Base-by-base conservation (phyloP, 2,888 invertebrate genomes). In the Harpalus rufipes region DNA sequence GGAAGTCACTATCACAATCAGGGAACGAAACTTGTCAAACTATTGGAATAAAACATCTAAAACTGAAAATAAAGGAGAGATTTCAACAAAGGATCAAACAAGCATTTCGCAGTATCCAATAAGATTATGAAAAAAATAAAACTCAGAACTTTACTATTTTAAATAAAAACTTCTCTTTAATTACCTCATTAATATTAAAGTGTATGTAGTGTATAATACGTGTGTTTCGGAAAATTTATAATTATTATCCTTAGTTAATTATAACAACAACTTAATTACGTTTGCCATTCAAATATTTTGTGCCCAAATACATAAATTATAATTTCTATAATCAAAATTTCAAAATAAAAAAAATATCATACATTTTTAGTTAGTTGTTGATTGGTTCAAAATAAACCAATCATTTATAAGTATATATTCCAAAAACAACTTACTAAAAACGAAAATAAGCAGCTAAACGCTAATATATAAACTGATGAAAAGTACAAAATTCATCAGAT, bases 81-180 rank as follows among this genome's bases (percentile, higher is more conserved):
- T 63, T 81, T 63, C 61, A 81, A 81, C 61, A 80, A 63, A 80
- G 63, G 41, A 74, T 74, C 63, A 78, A 78, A 58, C 78, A 58
- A 78, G 59, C 78, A 58, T 76, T 76, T 76, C 56, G 44, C 51
- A 56, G 44, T 76, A 51, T 76, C 44, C 51, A n/a, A 76, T 56
- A 76, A 56, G 79, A 25, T 58, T n/a, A 21, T 21, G 14, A 80
- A 41, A 80, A 61, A 80, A 80, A 80, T 41, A 61, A 79, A 79
- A 68, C 68, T 68, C 68, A 68, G 32, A 68, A 68, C 39, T 32
- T 68, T 41, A 68, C 68, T 58, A 63, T 61, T 65, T 65, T 51
- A 81, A 81, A 81, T 81, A 65, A 65, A 63, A 65, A 63, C 81
- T 18, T 81, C 63, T 81, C 65, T 81, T 81, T 81, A 61, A 81